These are phyloP conservation scores for Drosophila parabipectinata DNA, from an alignment of 1,140 invertebrate genomes.

Conservation along the genomic window DNA sequence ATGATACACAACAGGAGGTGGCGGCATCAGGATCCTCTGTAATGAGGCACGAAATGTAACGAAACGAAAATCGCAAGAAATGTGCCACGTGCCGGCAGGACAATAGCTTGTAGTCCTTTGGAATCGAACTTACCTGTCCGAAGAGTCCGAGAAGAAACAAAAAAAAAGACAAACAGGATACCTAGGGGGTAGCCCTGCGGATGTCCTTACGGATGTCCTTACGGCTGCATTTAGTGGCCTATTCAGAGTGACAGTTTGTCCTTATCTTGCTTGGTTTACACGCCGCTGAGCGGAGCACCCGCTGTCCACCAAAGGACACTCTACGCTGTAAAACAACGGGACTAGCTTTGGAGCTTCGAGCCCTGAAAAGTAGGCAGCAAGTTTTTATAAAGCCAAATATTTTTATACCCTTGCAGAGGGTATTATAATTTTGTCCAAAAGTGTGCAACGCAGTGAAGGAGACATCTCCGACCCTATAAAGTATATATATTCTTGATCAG, in stretches of 20 bases:
- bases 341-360: no score
- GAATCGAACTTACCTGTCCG: not conserved
- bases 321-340: not conserved
- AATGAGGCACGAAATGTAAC: conserved; percentile 63
- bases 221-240: conserved; percentile 60
- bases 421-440: no score
- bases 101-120: conserved; percentile 6
- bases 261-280: conserved; percentile 67
- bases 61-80: conserved; percentile 36
- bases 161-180: not conserved
- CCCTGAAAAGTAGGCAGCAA: no score
- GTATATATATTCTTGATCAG: no score
- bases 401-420: no score
- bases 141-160: not conserved
- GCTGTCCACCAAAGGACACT: conserved; percentile 4
- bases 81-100: conserved; percentile 25
- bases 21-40: conserved; percentile 17
- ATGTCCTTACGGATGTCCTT: not conserved
- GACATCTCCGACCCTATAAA: no score
- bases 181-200: not conserved
- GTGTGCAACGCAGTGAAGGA: no score
- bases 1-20: conserved; percentile 55
- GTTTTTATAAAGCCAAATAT: no score
- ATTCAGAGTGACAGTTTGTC: conserved; percentile 68
- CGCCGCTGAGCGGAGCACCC: conserved; percentile 45